Percentiles rank a stretch among this genome's conserved stretches.
These are phyloP conservation scores for Mustela nigripes DNA, from an alignment of 2,113 vertebrate species.

Conservation along the genomic window DNA sequence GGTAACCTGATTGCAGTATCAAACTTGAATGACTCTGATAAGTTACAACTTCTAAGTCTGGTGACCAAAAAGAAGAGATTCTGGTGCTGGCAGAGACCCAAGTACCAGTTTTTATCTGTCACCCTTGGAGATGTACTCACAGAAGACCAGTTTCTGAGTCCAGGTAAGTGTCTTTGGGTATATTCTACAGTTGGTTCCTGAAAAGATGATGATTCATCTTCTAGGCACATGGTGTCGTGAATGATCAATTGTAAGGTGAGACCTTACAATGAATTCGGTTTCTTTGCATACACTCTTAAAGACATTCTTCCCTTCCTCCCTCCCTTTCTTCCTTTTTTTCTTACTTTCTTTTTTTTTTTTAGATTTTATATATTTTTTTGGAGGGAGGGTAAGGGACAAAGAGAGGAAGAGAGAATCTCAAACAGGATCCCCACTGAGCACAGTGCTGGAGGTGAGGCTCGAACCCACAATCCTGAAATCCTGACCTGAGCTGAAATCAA, in stretches of 20 bases:
- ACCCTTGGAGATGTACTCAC: constrained; percentile 91
- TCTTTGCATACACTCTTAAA: background rate
- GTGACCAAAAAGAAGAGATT: constrained; percentile 92
- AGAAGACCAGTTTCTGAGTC: constrained; percentile 88
- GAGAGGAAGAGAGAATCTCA: background rate
- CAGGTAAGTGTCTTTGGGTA: constrained; percentile 88
- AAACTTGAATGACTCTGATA: constrained; percentile 92
- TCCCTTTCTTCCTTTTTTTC: too few relatives aligned
- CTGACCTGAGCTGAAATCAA: background rate
- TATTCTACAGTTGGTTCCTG: background rate
- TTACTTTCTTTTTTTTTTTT: background rate
- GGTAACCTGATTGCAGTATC: constrained; percentile 93
- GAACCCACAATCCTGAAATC: background rate
- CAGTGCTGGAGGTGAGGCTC: background rate
- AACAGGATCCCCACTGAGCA: background rate
- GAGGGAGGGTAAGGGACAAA: background rate
- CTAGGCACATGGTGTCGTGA: background rate
- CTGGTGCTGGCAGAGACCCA: constrained; percentile 96
- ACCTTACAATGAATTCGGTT: background rate
- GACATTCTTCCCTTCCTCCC: background rate
- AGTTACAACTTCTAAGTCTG: constrained; percentile 90
- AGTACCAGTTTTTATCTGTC: constrained; percentile 92
- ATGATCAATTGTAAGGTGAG: background rate
- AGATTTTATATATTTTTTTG: background rate
- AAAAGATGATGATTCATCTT: background rate